phyloP scores from a whole-genome alignment of 1,140 invertebrate species.

The Galleria mellonella region DNA sequence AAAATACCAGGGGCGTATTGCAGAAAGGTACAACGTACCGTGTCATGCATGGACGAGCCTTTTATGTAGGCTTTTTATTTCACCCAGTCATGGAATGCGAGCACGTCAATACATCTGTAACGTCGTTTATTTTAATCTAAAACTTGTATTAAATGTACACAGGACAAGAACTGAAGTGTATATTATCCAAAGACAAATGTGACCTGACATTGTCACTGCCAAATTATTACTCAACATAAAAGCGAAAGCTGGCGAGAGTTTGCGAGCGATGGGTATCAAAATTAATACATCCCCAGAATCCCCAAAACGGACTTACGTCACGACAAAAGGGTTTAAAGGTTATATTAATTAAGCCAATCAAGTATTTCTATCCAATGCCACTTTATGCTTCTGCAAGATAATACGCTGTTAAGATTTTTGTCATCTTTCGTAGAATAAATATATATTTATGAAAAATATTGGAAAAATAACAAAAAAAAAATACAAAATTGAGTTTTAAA shows the following conservation, averaged over 20 bases:
- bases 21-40: not conserved
- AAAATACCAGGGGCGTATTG: too few relatives aligned
- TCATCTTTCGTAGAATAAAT: too few relatives aligned
- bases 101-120: constrained; percentile 4
- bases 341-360: constrained; percentile 7
- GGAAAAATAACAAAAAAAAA: too few relatives aligned
- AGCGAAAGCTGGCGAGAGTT: not conserved
- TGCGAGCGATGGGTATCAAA: not conserved
- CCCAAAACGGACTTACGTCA: not conserved
- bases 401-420: too few relatives aligned
- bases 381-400: not conserved
- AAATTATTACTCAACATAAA: not conserved
- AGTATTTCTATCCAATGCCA: not conserved
- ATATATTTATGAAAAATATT: too few relatives aligned
- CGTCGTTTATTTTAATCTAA: not conserved
- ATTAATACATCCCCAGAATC: constrained; percentile 4
- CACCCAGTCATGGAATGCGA: constrained; percentile 13
- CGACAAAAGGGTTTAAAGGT: constrained; percentile 1
- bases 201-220: not conserved
- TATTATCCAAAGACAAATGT: not conserved
- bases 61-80: constrained; percentile 19
- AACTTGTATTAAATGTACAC: not conserved
- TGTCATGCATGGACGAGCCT: constrained; percentile 16
- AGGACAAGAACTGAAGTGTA: not conserved
- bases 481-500: too few relatives aligned